Percentiles rank a stretch among this genome's conserved stretches.
phyloP scores from a whole-genome alignment of 2,888 invertebrate genomes.

The Ellobium chinense region DNA sequence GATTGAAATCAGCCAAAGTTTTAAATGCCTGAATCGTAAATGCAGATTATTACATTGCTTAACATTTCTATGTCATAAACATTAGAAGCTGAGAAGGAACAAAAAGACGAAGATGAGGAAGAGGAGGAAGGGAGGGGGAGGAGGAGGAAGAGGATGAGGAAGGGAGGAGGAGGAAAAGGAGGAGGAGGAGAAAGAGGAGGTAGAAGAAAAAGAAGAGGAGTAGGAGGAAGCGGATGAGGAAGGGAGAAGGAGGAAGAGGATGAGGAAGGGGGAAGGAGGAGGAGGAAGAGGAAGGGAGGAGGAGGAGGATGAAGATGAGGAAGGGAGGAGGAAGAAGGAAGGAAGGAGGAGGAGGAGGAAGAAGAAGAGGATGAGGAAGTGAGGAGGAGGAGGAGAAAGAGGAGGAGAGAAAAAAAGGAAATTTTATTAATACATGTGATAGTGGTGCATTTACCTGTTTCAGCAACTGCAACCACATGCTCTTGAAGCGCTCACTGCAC shows the following conservation, averaged over 20 bases:
- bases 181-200: neutral
- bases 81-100: no score
- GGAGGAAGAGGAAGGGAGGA: neutral
- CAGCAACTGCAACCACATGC: no score
- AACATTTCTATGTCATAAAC: no score
- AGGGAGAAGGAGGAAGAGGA: neutral
- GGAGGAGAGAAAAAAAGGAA: neutral
- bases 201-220: neutral
- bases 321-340: neutral
- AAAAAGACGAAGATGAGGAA: neutral
- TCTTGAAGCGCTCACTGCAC: no score
- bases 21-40: no score
- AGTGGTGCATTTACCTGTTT: no score
- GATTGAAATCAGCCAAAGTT: no score
- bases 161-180: conserved; percentile 1
- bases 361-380: neutral
- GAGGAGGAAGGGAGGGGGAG: neutral
- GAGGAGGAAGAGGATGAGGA: neutral
- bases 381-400: neutral
- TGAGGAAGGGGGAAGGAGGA: neutral
- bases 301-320: neutral
- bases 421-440: no score
- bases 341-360: neutral
- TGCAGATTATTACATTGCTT: no score
- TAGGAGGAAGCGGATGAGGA: neutral